Conservation (phyloP, 2,113 vertebrate species). For the Pygoscelis antarcticus region DNA sequence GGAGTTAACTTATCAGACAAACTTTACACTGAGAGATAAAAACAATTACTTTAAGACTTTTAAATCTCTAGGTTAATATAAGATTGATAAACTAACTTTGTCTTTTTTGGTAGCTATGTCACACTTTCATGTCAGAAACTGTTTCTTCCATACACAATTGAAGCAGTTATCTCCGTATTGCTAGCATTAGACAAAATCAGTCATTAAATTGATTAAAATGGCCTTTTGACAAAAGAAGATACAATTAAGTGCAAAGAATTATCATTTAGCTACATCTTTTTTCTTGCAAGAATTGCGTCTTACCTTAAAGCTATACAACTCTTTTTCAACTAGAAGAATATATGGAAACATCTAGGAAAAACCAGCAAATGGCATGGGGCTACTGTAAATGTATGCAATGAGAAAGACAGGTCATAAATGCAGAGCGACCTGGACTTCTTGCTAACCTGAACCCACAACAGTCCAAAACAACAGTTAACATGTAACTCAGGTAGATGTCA, state of each 20-base stretch:
- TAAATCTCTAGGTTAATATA: neutral
- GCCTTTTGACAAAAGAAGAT: neutral
- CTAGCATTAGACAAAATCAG: neutral
- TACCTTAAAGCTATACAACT: neutral
- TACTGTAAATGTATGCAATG: neutral
- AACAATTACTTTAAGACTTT: neutral
- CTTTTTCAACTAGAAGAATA: neutral
- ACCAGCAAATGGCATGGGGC: neutral
- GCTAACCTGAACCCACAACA: neutral
- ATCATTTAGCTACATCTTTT: neutral
- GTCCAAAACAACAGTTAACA: neutral
- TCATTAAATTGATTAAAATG: neutral
- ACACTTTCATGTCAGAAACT: neutral
- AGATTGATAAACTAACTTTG: neutral
- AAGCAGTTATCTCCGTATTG: neutral
- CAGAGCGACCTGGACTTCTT: neutral
- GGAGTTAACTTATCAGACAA: slow-evolving; percentile 25
- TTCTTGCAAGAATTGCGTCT: neutral
- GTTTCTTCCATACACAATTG: neutral
- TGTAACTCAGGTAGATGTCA: neutral
- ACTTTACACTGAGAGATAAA: slow-evolving; percentile 28
- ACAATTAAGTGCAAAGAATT: neutral
- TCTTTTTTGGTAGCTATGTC: neutral
- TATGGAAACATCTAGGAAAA: neutral
- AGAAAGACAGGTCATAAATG: neutral